Conservation (phyloP, 1,140 invertebrate genomes). For the Caenorhabditis inopinata region DNA sequence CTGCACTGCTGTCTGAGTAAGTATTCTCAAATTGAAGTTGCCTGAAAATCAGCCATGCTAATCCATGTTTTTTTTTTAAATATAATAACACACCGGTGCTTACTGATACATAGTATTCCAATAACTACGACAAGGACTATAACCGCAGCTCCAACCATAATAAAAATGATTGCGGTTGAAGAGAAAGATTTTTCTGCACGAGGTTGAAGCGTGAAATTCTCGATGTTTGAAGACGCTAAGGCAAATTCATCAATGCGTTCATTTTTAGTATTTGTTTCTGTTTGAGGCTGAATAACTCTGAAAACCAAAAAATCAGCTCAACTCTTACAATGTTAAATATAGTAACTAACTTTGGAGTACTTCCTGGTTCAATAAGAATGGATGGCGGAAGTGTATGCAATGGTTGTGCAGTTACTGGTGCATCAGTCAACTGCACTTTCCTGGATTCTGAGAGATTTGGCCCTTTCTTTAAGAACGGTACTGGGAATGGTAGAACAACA, state of each 20-base stretch:
- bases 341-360: not conserved
- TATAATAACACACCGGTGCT: constrained; percentile 29
- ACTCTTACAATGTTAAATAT: too few species aligned
- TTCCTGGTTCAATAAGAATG: constrained; percentile 36
- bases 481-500: constrained; percentile 61
- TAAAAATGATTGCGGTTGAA: constrained; percentile 54
- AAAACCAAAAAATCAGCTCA: not conserved
- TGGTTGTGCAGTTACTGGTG: not conserved
- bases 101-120: constrained; percentile 57
- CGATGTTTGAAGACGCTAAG: not conserved
- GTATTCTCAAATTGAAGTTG: constrained; percentile 35
- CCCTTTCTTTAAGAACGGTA: constrained; percentile 58
- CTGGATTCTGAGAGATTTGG: constrained; percentile 21
- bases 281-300: not conserved
- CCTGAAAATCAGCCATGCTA: not conserved
- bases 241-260: constrained; percentile 11
- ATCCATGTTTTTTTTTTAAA: not conserved
- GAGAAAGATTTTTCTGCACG: constrained; percentile 12
- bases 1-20: constrained; percentile 49
- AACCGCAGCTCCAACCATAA: constrained; percentile 57
- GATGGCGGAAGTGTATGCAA: constrained; percentile 40
- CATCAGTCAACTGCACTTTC: not conserved
- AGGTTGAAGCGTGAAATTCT: not conserved
- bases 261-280: not conserved
- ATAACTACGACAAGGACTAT: constrained; percentile 65